Evolutionary conservation across 2,113 vertebrate genomes (phyloP).

Genomic region (Ceyx margarethae): DNA sequence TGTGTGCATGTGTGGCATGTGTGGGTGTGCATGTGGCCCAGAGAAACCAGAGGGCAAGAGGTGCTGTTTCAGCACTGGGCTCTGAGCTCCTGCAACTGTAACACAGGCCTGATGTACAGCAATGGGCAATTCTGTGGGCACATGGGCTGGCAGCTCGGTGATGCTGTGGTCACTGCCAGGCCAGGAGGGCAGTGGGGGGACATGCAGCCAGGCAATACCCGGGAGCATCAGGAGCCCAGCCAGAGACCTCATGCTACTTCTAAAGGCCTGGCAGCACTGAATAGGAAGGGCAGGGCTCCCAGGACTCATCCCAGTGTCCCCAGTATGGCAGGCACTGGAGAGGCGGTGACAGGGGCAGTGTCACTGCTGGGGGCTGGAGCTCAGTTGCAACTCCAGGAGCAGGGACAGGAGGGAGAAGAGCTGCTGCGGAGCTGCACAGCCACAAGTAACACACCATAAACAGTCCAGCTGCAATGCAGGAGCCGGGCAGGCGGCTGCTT

Average conservation of each 20-base stretch:
- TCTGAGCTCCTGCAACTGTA: background rate
- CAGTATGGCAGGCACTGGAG: background rate
- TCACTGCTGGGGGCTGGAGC: background rate
- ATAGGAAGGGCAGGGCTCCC: background rate
- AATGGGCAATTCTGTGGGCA: background rate
- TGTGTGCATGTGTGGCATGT: background rate
- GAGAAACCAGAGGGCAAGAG: background rate
- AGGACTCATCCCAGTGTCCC: background rate
- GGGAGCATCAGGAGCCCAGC: background rate
- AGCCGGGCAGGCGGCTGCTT: conserved; percentile 48
- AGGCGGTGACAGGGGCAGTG: background rate
- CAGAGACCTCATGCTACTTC: background rate
- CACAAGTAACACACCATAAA: background rate
- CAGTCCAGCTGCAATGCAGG: conserved; percentile 68
- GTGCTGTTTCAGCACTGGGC: background rate
- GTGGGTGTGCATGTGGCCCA: too few species aligned
- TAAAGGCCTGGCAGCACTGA: rapidly evolving
- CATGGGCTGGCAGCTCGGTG: background rate
- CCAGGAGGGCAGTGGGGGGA: rapidly evolving
- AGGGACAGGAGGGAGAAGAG: background rate
- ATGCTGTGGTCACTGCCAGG: rapidly evolving
- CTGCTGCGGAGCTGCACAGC: conserved; percentile 10
- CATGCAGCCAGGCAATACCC: rapidly evolving
- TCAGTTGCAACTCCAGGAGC: background rate
- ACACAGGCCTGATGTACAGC: background rate